phyloP scores from a whole-genome alignment of 2,113 vertebrate species.

The Raja brachyura region DNA sequence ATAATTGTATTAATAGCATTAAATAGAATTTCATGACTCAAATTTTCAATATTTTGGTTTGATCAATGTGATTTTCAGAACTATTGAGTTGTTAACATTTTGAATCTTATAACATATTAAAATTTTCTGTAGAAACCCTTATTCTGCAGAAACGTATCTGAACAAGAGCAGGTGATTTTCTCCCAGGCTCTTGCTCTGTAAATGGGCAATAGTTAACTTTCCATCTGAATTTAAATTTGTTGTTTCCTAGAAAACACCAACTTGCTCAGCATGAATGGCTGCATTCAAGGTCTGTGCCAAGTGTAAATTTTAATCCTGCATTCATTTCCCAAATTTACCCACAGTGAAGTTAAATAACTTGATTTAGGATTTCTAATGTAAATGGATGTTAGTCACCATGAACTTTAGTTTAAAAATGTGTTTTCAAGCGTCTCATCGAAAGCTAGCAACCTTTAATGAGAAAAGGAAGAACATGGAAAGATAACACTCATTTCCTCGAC shows the following conservation, averaged over 20 bases:
- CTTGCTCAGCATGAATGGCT: neutral
- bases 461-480: neutral
- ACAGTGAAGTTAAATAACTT: neutral
- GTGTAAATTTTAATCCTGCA: neutral
- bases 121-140: neutral
- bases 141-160: neutral
- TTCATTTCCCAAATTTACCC: neutral
- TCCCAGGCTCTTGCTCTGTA: neutral
- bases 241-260: neutral
- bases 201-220: neutral
- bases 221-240: neutral
- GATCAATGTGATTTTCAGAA: neutral
- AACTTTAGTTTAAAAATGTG: neutral
- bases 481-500: neutral
- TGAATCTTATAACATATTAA: neutral
- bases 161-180: neutral
- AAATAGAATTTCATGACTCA: neutral
- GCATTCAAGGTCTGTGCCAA: neutral
- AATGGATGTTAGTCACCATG: neutral
- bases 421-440: neutral
- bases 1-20: slow-evolving; percentile 17
- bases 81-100: neutral
- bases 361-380: neutral
- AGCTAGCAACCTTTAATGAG: neutral
- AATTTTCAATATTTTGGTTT: neutral